Percentiles rank a stretch among this genome's conserved stretches.
Evolutionary conservation across 2,797 vertebrate species (phyloP).

Genomic region (Gambusia yucatana): DNA sequence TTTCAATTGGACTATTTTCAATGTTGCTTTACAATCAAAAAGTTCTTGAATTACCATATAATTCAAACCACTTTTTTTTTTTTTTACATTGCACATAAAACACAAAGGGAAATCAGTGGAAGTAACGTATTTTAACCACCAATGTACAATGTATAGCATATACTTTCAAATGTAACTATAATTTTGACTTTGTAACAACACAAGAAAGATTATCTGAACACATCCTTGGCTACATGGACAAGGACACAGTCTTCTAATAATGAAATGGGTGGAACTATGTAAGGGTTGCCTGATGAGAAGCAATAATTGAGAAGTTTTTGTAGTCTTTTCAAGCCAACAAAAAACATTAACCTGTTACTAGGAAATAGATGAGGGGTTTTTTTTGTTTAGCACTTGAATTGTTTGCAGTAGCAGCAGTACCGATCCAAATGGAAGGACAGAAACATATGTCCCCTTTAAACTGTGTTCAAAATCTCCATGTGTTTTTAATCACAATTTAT

Average conservation of each 20-base stretch:
- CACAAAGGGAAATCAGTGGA: not conserved
- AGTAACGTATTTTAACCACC: not conserved
- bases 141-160: not conserved
- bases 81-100: not conserved
- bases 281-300: too few relatives aligned
- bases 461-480: not conserved
- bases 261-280: too few relatives aligned
- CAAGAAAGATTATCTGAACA: not conserved
- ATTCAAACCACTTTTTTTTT: accelerated
- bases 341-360: too few relatives aligned
- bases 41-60: not conserved
- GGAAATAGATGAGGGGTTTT: too few relatives aligned
- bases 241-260: not conserved
- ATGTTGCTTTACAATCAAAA: not conserved
- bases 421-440: too few relatives aligned
- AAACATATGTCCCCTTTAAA: not conserved
- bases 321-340: too few relatives aligned
- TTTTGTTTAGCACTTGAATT: too few relatives aligned
- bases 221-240: not conserved
- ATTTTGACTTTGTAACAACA: not conserved
- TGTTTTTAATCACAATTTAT: not conserved
- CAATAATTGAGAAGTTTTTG: too few relatives aligned
- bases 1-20: not conserved
- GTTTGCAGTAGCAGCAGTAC: too few relatives aligned
- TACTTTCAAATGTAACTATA: not conserved